Percentiles rank a stretch among this genome's conserved stretches.
Evolutionary conservation across 2,888 invertebrate species (phyloP).

Genomic region (Neria commutata): DNA sequence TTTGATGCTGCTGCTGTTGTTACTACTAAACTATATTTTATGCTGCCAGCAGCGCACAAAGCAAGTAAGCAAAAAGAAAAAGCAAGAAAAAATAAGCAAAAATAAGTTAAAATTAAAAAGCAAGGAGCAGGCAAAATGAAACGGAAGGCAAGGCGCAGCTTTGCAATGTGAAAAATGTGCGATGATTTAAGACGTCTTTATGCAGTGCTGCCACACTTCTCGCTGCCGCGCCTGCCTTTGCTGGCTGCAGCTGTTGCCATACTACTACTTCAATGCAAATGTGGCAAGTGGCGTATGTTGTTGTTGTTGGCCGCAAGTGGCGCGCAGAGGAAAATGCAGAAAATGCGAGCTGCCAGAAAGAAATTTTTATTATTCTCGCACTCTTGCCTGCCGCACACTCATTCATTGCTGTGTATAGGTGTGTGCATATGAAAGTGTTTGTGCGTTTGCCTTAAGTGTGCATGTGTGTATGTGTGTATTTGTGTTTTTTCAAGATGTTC

Average conservation of each 20-base stretch:
- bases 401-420: no score
- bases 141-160: no score
- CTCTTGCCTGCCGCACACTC: no score
- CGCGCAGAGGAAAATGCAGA: background rate
- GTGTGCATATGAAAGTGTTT: background rate
- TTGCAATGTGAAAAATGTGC: background rate
- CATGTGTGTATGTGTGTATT: background rate
- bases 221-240: no score
- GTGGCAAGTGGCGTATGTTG: no score
- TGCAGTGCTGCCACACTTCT: no score
- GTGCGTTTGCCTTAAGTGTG: background rate
- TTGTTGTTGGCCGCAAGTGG: background rate
- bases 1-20: background rate
- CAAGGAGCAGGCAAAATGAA: no score
- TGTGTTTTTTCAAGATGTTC: background rate
- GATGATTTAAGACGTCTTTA: slow-evolving; percentile 1
- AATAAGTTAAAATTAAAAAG: no score
- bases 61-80: no score
- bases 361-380: background rate
- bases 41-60: background rate
- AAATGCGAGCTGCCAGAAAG: background rate
- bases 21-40: background rate
- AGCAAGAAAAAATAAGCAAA: no score
- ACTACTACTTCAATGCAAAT: background rate
- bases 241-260: no score